Percentiles rank a stretch among this genome's conserved stretches.
phyloP scores from a whole-genome alignment of 2,888 invertebrate species.

The Teleiodes luculella region DNA sequence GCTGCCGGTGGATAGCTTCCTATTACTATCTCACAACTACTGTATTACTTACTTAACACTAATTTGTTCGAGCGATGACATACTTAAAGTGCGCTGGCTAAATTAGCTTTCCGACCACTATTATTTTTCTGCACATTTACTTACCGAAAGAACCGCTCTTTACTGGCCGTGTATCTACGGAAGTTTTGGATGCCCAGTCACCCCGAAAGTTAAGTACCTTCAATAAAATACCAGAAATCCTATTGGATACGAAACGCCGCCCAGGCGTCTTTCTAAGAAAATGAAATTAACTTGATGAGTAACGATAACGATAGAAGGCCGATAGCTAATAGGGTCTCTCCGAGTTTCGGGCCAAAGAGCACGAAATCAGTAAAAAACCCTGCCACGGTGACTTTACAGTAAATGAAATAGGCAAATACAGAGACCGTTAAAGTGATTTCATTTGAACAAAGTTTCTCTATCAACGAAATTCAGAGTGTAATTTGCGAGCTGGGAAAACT shows the following conservation, averaged over 20 bases:
- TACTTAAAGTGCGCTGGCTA: slow-evolving; percentile 16
- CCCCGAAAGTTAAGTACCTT: neutral
- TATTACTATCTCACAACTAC: slow-evolving; percentile 43
- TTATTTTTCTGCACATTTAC: neutral
- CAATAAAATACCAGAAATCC: neutral
- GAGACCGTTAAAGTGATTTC: slow-evolving; percentile 66
- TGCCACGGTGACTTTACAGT: slow-evolving; percentile 47
- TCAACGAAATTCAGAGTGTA: slow-evolving; percentile 71
- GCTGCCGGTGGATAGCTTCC: slow-evolving; percentile 46
- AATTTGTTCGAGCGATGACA: slow-evolving; percentile 26
- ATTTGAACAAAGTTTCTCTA: slow-evolving; percentile 71
- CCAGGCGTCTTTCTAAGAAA: slow-evolving; percentile 3
- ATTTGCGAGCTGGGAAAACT: slow-evolving; percentile 72
- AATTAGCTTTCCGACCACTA: slow-evolving; percentile 3
- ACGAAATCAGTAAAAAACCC: slow-evolving; percentile 40
- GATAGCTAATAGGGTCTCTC: slow-evolving; percentile 27
- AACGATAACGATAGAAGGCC: slow-evolving; percentile 30
- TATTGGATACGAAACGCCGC: neutral
- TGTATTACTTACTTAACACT: slow-evolving; percentile 31
- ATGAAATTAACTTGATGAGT: slow-evolving; percentile 31
- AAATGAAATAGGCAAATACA: slow-evolving; percentile 59
- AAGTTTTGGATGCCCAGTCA: neutral
- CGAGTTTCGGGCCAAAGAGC: slow-evolving; percentile 39
- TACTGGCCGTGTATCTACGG: neutral
- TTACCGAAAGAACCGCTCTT: neutral